These are phyloP conservation scores for Petrolisthes manimaculis DNA, from an alignment of 2,888 invertebrate species.

Conservation along the genomic window DNA sequence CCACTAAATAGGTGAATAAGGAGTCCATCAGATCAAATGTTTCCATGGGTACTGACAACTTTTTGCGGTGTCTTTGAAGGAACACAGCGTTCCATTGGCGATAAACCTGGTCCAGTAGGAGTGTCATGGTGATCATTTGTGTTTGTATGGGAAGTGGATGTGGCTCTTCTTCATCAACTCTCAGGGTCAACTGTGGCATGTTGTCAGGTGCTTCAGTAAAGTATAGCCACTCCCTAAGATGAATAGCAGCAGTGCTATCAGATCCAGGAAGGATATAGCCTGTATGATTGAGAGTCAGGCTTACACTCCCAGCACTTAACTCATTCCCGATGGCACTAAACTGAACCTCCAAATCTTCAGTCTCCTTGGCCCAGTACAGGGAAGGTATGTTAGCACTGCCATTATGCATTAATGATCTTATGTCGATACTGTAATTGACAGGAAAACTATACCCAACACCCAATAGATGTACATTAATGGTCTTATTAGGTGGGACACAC, in stretches of 20 bases:
- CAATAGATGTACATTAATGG: conserved; percentile 43
- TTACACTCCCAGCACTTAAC: conserved; percentile 2
- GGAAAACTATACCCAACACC: conserved; percentile 41
- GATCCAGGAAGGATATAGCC: conserved; percentile 41
- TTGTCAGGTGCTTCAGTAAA: conserved; percentile 41
- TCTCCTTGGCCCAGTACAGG: conserved; percentile 45
- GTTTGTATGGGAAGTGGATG: background rate
- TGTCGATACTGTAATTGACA: conserved; percentile 56
- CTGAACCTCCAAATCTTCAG: conserved; percentile 12
- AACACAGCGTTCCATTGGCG: conserved; percentile 57
- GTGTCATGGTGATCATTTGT: background rate
- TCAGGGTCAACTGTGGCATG: conserved; percentile 16
- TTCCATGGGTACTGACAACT: conserved; percentile 36
- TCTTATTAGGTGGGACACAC: conserved; percentile 36
- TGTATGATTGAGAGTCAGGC: conserved; percentile 29
- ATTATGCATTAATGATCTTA: conserved; percentile 56
- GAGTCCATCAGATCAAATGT: conserved; percentile 58
- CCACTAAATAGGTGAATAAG: conserved; percentile 6
- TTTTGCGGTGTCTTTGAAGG: conserved; percentile 51
- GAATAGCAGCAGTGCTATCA: background rate
- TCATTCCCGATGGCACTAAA: conserved; percentile 30
- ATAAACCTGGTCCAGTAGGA: conserved; percentile 32
- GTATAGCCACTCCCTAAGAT: conserved; percentile 51
- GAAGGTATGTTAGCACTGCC: conserved; percentile 52
- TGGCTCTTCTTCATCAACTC: conserved; percentile 19